Percentiles rank a stretch among this genome's conserved stretches.
These are phyloP conservation scores for Galleria mellonella DNA, from an alignment of 1,140 invertebrate genomes.

Conservation along the genomic window DNA sequence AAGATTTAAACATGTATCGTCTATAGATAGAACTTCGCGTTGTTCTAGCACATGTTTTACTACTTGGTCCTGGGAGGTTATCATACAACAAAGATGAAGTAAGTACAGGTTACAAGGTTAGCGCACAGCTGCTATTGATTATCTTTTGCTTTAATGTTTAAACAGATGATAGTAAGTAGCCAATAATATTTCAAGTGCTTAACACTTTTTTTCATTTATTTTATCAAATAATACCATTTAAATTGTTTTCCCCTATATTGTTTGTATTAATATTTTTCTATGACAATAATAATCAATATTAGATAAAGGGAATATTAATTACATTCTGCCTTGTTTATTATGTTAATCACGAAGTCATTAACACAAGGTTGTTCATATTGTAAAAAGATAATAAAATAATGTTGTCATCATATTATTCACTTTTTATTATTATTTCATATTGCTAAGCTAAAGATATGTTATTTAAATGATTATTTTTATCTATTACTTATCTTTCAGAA, in stretches of 20 bases:
- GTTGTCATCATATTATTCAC: not conserved
- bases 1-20: not conserved
- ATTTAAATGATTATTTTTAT: no score
- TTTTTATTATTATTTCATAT: no score
- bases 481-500: not conserved
- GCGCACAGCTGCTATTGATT: slow-evolving; percentile 25
- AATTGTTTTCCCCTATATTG: no score
- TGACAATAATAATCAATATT: no score
- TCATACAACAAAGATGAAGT: slow-evolving; percentile 18
- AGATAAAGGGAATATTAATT: not conserved
- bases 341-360: not conserved
- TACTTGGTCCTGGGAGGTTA: slow-evolving; percentile 26
- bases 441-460: not conserved
- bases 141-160: not conserved
- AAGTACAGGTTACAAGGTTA: slow-evolving; percentile 39
- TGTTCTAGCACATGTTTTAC: slow-evolving; percentile 44
- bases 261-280: no score
- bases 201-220: no score
- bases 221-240: no score
- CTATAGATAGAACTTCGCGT: slow-evolving; percentile 44
- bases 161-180: not conserved
- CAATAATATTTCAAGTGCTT: no score
- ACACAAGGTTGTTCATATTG: not conserved
- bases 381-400: not conserved
- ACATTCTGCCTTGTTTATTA: not conserved